Conservation (phyloP, 2,113 vertebrate species). For the Lamprologus speciosus region DNA sequence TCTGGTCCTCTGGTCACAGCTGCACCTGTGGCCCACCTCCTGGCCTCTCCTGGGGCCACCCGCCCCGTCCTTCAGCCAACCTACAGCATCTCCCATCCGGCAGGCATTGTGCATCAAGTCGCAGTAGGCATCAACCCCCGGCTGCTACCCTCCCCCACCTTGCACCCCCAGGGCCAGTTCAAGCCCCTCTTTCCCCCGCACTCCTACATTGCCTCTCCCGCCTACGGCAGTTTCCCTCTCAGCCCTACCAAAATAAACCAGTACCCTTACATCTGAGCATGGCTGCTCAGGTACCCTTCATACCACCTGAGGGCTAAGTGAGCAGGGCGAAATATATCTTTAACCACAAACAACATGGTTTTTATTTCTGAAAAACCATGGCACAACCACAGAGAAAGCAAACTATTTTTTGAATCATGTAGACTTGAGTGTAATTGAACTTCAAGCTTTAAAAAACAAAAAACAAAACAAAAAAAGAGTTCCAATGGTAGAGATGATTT, state of each 20-base stretch:
- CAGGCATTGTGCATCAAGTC: conserved; percentile 87
- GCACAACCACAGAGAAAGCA: conserved; percentile 89
- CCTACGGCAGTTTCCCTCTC: conserved; percentile 89
- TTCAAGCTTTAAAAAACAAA: conserved; percentile 84
- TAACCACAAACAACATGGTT: conserved; percentile 76
- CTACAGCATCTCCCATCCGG: conserved; percentile 81
- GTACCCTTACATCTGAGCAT: conserved; percentile 91
- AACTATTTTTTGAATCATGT: conserved; percentile 93
- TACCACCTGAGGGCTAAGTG: conserved; percentile 48
- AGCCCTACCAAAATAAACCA: conserved; percentile 97
- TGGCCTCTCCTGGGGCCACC: conserved; percentile 89
- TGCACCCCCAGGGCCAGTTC: conserved; percentile 89
- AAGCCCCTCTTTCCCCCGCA: conserved; percentile 91
- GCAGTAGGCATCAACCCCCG: conserved; percentile 91
- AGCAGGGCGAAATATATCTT: conserved; percentile 18
- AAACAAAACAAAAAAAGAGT: conserved; percentile 1
- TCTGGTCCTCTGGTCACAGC: conserved; percentile 80
- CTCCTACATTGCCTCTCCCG: conserved; percentile 92
- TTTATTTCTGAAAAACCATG: conserved; percentile 86
- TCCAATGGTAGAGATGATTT: conserved; percentile 45
- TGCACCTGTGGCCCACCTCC: conserved; percentile 87
- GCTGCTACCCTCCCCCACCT: conserved; percentile 87
- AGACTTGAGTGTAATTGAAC: conserved; percentile 97
- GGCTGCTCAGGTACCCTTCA: conserved; percentile 46
- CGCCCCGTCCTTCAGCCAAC: conserved; percentile 84